Percentiles rank a stretch among this genome's conserved stretches.
These are phyloP conservation scores for Popillia japonica DNA, from an alignment of 1,140 invertebrate species.

Conservation along the genomic window DNA sequence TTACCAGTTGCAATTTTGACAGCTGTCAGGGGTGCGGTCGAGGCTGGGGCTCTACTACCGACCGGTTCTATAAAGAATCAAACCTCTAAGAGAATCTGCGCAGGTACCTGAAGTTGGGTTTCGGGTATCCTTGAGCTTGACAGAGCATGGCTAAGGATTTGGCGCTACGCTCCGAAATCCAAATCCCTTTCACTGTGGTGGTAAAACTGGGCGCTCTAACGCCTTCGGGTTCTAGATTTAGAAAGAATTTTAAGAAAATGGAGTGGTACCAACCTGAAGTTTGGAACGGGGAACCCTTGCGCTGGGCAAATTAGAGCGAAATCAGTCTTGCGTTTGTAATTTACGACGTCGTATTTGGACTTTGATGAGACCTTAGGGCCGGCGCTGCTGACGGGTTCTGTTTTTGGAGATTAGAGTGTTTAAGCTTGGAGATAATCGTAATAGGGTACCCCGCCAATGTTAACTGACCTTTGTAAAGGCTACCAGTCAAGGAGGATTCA, in stretches of 20 bases:
- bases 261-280: conserved; percentile 63
- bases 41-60: conserved; percentile 72
- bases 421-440: background rate
- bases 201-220: conserved; percentile 65
- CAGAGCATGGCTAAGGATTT: conserved; percentile 68
- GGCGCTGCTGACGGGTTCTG: conserved; percentile 68
- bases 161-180: conserved; percentile 59
- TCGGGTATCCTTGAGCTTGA: conserved; percentile 72
- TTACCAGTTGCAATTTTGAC: conserved; percentile 49
- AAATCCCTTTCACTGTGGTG: conserved; percentile 64
- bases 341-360: conserved; percentile 57
- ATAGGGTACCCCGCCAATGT: background rate
- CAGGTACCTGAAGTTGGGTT: conserved; percentile 72
- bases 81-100: background rate
- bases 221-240: conserved; percentile 70
- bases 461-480: conserved; percentile 63
- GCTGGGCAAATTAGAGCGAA: conserved; percentile 67
- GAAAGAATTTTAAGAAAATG: background rate
- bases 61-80: conserved; percentile 70
- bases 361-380: conserved; percentile 65
- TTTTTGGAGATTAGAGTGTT: background rate
- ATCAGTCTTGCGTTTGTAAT: conserved; percentile 54
- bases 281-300: conserved; percentile 68
- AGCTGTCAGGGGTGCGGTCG: conserved; percentile 65
- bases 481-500: conserved; percentile 61